phyloP scores from a whole-genome alignment of 2,797 vertebrate species.

The Chelon auratus region DNA sequence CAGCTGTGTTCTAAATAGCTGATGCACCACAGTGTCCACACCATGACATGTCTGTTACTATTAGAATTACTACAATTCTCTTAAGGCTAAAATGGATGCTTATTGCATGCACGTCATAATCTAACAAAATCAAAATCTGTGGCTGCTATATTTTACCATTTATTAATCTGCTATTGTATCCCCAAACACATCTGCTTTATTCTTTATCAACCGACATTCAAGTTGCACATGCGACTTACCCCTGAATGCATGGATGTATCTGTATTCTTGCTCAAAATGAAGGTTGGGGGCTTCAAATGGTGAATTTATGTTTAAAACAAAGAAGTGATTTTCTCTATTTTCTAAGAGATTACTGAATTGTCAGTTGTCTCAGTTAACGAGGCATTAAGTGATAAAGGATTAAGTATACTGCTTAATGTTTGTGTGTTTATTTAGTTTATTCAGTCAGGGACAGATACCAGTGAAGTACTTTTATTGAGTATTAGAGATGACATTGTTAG shows the following conservation, averaged over 20 bases:
- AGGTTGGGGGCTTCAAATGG: neutral
- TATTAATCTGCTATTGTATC: neutral
- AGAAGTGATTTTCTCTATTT: neutral
- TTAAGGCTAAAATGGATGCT: constrained; percentile 4
- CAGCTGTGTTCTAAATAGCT: neutral
- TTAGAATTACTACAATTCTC: neutral
- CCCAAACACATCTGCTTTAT: neutral
- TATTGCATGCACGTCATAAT: constrained; percentile 15
- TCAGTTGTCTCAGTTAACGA: neutral
- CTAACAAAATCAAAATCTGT: constrained; percentile 10
- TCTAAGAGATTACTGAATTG: too few relatives aligned
- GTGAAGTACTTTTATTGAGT: neutral
- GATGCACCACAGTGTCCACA: neutral
- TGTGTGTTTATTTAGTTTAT: neutral
- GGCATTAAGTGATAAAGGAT: neutral
- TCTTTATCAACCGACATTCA: neutral
- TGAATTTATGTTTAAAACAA: neutral
- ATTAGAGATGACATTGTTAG: neutral
- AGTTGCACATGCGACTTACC: neutral
- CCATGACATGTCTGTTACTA: neutral
- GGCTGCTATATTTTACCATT: constrained; percentile 5
- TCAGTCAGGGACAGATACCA: constrained; percentile 70
- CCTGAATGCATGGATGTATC: neutral
- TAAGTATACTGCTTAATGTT: neutral
- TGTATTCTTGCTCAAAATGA: neutral